These are phyloP conservation scores for Aporophyla lueneburgensis DNA, from an alignment of 2,888 invertebrate genomes.

Conservation along the genomic window DNA sequence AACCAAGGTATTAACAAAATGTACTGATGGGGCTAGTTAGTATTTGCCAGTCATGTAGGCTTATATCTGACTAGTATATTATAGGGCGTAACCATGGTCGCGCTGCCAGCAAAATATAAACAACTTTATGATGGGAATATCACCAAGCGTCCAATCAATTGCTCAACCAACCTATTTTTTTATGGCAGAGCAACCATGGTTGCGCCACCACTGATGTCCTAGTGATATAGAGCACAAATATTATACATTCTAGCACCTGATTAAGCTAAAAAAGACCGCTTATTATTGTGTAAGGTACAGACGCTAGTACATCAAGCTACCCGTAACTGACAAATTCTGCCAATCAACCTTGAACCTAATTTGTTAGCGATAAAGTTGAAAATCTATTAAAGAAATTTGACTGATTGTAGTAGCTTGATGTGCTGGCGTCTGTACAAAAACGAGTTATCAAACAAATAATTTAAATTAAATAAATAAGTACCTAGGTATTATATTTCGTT, in stretches of 20 bases:
- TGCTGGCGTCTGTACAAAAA: too few relatives aligned
- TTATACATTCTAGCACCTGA: conserved; percentile 43
- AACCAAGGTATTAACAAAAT: not conserved
- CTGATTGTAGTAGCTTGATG: too few relatives aligned
- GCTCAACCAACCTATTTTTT: not conserved
- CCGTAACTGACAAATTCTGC: too few relatives aligned
- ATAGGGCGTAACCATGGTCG: not conserved
- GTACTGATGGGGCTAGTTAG: not conserved
- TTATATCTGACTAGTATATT: not conserved
- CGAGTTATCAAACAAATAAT: conserved; percentile 36
- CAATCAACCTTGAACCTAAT: too few relatives aligned
- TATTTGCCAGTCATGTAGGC: not conserved
- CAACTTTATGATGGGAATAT: not conserved
- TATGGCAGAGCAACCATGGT: not conserved
- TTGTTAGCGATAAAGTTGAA: too few relatives aligned
- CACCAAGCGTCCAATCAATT: not conserved
- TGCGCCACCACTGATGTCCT: not conserved
- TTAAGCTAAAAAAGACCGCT: conserved; percentile 32
- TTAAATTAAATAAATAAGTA: conserved; percentile 51
- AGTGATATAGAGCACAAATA: not conserved
- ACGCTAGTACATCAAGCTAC: too few relatives aligned
- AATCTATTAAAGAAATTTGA: too few relatives aligned
- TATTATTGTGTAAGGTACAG: conserved; percentile 4
- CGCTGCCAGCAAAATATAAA: not conserved
- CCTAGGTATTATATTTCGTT: conserved; percentile 26